These are phyloP conservation scores for Xyliphius kryptos DNA, from an alignment of 2,113 vertebrate genomes.

Conservation along the genomic window DNA sequence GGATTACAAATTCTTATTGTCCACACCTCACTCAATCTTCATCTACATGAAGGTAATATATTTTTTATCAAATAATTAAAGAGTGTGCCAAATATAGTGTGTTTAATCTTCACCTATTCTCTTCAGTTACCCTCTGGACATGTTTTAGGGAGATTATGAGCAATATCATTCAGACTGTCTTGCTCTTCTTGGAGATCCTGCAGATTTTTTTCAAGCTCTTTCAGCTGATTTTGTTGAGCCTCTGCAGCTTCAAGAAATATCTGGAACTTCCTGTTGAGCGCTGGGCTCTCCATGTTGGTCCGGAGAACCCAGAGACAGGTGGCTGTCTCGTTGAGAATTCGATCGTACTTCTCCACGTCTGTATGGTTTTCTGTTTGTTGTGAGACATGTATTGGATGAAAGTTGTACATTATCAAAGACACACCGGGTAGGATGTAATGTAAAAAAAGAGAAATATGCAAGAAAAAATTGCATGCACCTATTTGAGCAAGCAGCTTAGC, in stretches of 20 bases:
- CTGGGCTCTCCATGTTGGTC: conserved; percentile 56
- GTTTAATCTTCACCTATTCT: not conserved
- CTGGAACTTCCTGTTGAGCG: conserved; percentile 68
- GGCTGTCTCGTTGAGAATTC: conserved; percentile 63
- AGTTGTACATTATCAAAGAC: too few species aligned
- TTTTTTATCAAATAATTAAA: too few species aligned
- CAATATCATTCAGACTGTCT: conserved; percentile 78
- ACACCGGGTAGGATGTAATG: too few species aligned
- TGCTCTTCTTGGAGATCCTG: conserved; percentile 76
- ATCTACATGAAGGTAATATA: too few species aligned
- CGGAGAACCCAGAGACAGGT: conserved; percentile 63
- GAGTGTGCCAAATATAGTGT: too few species aligned
- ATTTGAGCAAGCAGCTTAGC: conserved; percentile 69
- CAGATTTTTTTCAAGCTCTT: conserved; percentile 67
- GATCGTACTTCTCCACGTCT: conserved; percentile 55
- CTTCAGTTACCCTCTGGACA: conserved; percentile 56
- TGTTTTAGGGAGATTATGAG: conserved; percentile 68
- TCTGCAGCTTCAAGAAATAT: conserved; percentile 64
- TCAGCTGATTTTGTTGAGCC: conserved; percentile 68
- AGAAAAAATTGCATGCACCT: too few species aligned
- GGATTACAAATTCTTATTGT: too few species aligned
- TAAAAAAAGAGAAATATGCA: too few species aligned
- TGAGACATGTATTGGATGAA: not conserved
- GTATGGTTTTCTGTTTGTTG: conserved; percentile 55
- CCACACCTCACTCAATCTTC: too few species aligned